These are phyloP conservation scores for Anarrhichthys ocellatus DNA, from an alignment of 2,113 vertebrate species.

Conservation along the genomic window DNA sequence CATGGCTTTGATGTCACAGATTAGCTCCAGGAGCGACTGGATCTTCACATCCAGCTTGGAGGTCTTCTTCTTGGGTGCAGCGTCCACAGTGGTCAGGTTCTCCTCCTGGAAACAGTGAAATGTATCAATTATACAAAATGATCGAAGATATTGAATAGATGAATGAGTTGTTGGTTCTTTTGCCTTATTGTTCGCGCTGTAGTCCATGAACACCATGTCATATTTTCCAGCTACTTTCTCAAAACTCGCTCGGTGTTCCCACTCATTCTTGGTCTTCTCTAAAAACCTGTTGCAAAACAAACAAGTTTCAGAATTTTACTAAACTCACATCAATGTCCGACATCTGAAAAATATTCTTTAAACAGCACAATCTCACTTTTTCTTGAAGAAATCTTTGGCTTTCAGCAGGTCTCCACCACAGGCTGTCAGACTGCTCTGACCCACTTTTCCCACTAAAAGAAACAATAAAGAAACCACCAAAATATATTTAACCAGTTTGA, in stretches of 20 bases:
- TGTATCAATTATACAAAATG: not conserved
- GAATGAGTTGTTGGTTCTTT: not conserved
- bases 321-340: not conserved
- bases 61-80: slow-evolving; percentile 60
- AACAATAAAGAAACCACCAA: not conserved
- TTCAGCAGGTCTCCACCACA: slow-evolving; percentile 86
- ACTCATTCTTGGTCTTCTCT: slow-evolving; percentile 92
- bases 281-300: slow-evolving; percentile 83
- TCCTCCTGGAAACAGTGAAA: slow-evolving; percentile 61
- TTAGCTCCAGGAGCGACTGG: slow-evolving; percentile 88
- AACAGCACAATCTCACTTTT: slow-evolving; percentile 83
- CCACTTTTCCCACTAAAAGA: slow-evolving; percentile 87
- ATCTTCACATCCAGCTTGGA: slow-evolving; percentile 84
- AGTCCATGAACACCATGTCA: slow-evolving; percentile 91
- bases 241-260: slow-evolving; percentile 84
- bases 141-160: not conserved
- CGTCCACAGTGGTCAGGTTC: slow-evolving; percentile 18
- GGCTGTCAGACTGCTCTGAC: slow-evolving; percentile 84
- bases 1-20: slow-evolving; percentile 91
- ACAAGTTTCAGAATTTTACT: not conserved
- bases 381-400: slow-evolving; percentile 89
- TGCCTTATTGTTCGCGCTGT: slow-evolving; percentile 75
- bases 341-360: not conserved
- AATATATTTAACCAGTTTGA: not conserved
- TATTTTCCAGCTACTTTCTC: slow-evolving; percentile 91